Percentiles rank a stretch among this genome's conserved stretches.
These are phyloP conservation scores for Rhagologus leucostigma DNA, from an alignment of 2,113 vertebrate genomes.

Conservation along the genomic window DNA sequence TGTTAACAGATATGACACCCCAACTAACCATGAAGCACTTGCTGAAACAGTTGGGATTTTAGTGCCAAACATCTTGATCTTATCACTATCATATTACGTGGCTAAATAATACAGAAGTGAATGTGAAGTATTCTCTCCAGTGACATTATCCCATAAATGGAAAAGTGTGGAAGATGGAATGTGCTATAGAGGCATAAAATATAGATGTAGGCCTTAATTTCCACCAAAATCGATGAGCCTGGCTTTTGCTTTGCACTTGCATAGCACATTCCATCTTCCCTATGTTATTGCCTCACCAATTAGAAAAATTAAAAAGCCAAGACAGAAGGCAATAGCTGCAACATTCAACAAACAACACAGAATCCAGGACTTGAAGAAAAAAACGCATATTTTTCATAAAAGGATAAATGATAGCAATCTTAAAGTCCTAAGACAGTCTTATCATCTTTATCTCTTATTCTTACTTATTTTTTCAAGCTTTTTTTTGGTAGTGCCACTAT, in stretches of 20 bases:
- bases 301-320: constrained; percentile 49
- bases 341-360: neutral
- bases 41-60: constrained; percentile 37
- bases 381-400: neutral
- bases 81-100: constrained; percentile 31
- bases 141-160: constrained; percentile 53
- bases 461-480: neutral
- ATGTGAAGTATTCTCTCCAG: constrained; percentile 22
- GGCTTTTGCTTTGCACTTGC: constrained; percentile 8
- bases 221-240: constrained; percentile 26
- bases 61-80: constrained; percentile 64
- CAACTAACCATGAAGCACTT: constrained; percentile 40
- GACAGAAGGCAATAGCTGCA: neutral
- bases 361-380: neutral
- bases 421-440: neutral
- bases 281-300: constrained; percentile 20
- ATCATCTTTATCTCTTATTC: neutral
- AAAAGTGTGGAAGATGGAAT: constrained; percentile 31
- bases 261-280: neutral
- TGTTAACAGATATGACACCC: constrained; percentile 44
- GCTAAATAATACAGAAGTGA: constrained; percentile 45
- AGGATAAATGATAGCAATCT: neutral
- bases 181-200: constrained; percentile 37
- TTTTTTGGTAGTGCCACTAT: neutral
- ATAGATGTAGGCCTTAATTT: constrained; percentile 20